Conservation (phyloP, 2,888 invertebrate species). For the Apamea epomidion region DNA sequence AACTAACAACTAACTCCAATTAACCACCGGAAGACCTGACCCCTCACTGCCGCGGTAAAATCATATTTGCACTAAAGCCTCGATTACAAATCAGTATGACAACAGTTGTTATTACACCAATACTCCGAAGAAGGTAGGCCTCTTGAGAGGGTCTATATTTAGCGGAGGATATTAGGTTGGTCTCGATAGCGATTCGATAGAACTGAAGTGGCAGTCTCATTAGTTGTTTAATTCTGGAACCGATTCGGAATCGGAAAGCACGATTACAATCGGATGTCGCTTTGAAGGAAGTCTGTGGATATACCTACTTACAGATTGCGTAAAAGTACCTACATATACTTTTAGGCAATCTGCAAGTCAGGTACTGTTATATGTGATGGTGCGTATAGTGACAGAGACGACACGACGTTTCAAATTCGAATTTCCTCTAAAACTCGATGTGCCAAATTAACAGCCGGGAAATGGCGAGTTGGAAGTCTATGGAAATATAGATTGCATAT, state of each 20-base stretch:
- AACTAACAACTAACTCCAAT: too few species aligned
- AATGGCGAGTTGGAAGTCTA: background rate
- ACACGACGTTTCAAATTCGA: background rate
- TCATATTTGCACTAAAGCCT: background rate
- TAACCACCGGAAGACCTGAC: too few species aligned
- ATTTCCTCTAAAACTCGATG: background rate
- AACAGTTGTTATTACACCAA: constrained; percentile 3
- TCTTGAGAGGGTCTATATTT: constrained; percentile 20
- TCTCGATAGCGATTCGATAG: background rate
- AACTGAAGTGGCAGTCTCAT: background rate
- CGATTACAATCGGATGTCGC: background rate
- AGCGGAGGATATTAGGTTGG: constrained; percentile 6
- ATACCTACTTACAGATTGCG: background rate
- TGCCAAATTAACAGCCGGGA: background rate
- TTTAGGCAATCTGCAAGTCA: background rate
- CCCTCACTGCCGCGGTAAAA: too few species aligned
- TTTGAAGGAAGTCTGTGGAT: background rate
- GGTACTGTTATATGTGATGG: too few species aligned
- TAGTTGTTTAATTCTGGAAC: constrained; percentile 1
- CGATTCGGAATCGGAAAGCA: background rate
- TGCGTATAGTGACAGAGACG: background rate
- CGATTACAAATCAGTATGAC: constrained; percentile 9
- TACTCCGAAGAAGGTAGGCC: background rate
- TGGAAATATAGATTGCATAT: background rate
- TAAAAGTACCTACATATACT: background rate